These are phyloP conservation scores for Caiman crocodilus DNA, from an alignment of 2,797 vertebrate genomes.

Conservation along the genomic window DNA sequence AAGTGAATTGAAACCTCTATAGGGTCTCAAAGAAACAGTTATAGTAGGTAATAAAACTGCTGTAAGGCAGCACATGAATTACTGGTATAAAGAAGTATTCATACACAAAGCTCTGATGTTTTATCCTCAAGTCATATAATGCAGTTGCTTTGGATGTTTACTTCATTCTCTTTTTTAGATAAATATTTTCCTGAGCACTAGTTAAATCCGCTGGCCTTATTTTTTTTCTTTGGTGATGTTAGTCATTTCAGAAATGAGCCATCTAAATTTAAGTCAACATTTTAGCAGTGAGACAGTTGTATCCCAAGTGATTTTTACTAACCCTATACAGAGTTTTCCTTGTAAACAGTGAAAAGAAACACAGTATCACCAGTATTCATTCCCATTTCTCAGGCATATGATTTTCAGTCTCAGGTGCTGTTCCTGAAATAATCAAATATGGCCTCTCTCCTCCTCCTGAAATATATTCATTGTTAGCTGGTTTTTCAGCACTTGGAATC, in stretches of 20 bases:
- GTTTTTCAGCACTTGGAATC: background rate
- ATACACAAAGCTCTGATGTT: background rate
- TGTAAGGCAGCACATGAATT: slow-evolving; percentile 58
- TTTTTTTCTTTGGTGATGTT: slow-evolving; percentile 19
- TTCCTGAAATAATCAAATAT: background rate
- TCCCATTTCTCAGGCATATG: background rate
- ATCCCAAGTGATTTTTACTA: background rate
- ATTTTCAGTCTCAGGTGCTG: background rate
- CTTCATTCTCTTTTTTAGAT: slow-evolving; percentile 12
- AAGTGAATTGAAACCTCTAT: slow-evolving; percentile 63
- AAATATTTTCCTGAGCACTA: background rate
- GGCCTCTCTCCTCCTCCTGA: background rate
- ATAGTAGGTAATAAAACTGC: slow-evolving; percentile 53
- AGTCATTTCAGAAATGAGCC: background rate
- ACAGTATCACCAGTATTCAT: background rate
- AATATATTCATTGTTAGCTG: background rate
- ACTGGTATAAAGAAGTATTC: slow-evolving; percentile 44
- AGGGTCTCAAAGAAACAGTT: slow-evolving; percentile 61
- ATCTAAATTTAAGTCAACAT: slow-evolving; percentile 11
- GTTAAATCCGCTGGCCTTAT: slow-evolving; percentile 1
- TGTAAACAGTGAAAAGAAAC: background rate
- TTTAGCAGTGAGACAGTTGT: background rate
- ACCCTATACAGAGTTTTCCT: background rate
- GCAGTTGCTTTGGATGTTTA: slow-evolving; percentile 24
- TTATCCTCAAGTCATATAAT: slow-evolving; percentile 30